phyloP scores from a whole-genome alignment of 1,140 invertebrate species.

The Drosophila hydei region DNA sequence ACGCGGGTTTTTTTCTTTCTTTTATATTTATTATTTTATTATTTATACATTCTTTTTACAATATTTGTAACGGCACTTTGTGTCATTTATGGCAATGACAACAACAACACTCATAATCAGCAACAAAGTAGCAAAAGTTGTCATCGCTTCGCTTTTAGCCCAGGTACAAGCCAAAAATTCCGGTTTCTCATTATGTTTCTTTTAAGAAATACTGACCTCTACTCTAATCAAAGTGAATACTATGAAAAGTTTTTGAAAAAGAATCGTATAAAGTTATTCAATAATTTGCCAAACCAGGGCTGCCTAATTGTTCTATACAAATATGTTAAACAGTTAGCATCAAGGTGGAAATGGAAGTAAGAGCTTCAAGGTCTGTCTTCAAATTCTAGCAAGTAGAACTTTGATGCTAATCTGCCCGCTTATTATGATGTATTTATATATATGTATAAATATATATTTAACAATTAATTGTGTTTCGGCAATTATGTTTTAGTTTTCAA shows the following conservation, averaged over 20 bases:
- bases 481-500: neutral
- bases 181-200: conserved; percentile 73
- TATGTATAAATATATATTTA: neutral
- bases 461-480: neutral
- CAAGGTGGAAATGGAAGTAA: neutral
- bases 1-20: neutral
- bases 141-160: conserved; percentile 37
- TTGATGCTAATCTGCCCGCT: neutral
- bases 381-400: neutral
- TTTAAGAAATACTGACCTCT: conserved; percentile 57
- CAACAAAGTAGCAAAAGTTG: conserved; percentile 30
- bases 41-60: conserved; percentile 69
- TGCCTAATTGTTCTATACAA: conserved; percentile 13
- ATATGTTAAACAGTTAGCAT: conserved; percentile 1
- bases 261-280: conserved; percentile 38
- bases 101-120: conserved; percentile 16
- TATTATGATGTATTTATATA: neutral
- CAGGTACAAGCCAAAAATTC: conserved; percentile 51
- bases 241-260: conserved; percentile 21
- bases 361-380: neutral
- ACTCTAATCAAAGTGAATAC: conserved; percentile 58
- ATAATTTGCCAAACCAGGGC: conserved; percentile 39
- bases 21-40: conserved; percentile 32
- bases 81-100: conserved; percentile 56
- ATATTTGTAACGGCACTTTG: conserved; percentile 73